Base-by-base conservation (phyloP, 2,113 vertebrate genomes). In the Blennius ocellaris region DNA sequence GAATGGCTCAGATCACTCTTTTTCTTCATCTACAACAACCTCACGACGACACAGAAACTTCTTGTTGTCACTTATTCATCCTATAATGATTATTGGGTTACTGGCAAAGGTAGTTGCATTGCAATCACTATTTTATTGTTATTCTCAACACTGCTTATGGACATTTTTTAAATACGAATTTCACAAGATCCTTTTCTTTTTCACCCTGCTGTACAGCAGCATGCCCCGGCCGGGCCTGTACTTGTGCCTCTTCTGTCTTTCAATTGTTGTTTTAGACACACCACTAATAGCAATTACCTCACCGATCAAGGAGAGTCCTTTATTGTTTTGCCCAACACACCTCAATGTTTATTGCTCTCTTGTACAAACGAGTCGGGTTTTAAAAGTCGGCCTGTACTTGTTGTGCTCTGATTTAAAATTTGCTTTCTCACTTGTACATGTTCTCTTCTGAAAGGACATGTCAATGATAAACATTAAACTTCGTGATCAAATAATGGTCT, bases 251-350 rank as follows among this genome's bases (percentile, higher is more conserved):
- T 48, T 48, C 45, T 30, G n/a, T 7, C 40, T 67, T 30, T 56
- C 43, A 55, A 12, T 11, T 6, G 2, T n/a, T 15, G 45, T 48
- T 48, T 48, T 48, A 10, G 10, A 43, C 2, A 6, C 9, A 15
- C 2, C 15, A n/a, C 14, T 36, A 36, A 38, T n/a, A 16, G 12
- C 4, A 43, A 8, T 62, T 54, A 15, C 9, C 37, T 44, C 17
- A 30, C 75, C 40, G 47, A 65, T 58, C 47, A 11, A 77, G 36
- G 5, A 54, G 47, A 59, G 58, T 51, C 9, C 12, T 44, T 57
- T 10, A 37, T 9, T 54, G 21, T 49, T 12, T 37, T 51, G 10
- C 7, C 7, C 10, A 43, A 52, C n/a, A 11, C n/a, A 44, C 56
- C 11, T 30, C 21, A 30, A 15, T 30, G 45, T 45, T 69, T 36